A percentile compares a stretch with the other conserved stretches of the same genome.
These are phyloP conservation scores for Crocidura indochinensis DNA, from an alignment of 2,797 vertebrate genomes.

Conservation along the genomic window DNA sequence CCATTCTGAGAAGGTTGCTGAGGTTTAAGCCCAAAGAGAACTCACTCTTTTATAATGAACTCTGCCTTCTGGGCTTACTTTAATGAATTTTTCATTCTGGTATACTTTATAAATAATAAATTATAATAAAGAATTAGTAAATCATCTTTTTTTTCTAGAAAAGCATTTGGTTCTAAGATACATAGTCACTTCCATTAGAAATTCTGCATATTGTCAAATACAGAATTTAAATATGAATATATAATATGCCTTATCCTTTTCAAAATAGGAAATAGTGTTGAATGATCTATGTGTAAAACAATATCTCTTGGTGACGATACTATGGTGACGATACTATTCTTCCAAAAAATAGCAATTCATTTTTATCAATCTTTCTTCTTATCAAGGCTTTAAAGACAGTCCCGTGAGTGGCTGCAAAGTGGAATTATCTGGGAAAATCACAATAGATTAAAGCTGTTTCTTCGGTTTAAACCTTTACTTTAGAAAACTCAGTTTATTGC, in stretches of 20 bases:
- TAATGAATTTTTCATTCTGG: no score
- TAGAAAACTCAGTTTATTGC: neutral
- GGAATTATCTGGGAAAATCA: neutral
- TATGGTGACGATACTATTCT: neutral
- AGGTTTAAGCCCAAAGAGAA: neutral
- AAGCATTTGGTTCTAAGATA: neutral
- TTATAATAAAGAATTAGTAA: neutral
- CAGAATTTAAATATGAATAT: neutral
- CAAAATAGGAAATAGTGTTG: neutral
- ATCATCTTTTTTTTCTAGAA: neutral
- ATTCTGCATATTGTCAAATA: neutral
- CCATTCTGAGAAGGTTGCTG: no score
- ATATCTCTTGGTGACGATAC: neutral
- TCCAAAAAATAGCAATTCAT: constrained; percentile 17
- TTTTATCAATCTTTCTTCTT: neutral
- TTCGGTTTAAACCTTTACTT: neutral
- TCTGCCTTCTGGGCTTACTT: neutral
- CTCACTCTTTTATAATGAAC: neutral
- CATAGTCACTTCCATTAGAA: neutral
- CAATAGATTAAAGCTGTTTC: neutral
- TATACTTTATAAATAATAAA: no score
- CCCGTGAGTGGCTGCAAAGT: neutral
- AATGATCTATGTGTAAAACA: neutral
- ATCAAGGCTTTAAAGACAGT: neutral
- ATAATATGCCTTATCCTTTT: neutral